A percentile compares a stretch with the other conserved stretches of the same genome.
phyloP scores from a whole-genome alignment of 1,140 invertebrate species.

The Caenorhabditis latens region DNA sequence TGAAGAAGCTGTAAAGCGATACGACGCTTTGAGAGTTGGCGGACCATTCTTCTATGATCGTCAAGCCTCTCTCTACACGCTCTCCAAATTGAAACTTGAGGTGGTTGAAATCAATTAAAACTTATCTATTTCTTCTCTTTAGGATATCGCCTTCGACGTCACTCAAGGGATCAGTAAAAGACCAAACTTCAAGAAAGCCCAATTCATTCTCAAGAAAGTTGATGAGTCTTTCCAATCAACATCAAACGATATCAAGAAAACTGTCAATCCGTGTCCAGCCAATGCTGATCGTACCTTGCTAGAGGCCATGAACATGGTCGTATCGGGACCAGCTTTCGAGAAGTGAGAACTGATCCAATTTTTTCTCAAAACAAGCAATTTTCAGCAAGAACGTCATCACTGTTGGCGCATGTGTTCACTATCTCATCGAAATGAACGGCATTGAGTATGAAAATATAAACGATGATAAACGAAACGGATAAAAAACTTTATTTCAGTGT shows the following conservation, averaged over 20 bases:
- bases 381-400: slow-evolving; percentile 47
- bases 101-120: background rate
- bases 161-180: background rate
- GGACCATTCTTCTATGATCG: slow-evolving; percentile 23
- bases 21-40: background rate
- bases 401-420: background rate
- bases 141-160: slow-evolving; percentile 18
- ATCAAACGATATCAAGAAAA: slow-evolving; percentile 25
- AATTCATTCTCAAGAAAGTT: slow-evolving; percentile 27
- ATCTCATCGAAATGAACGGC: background rate
- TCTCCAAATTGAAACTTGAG: background rate
- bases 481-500: background rate
- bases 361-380: background rate
- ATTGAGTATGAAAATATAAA: background rate
- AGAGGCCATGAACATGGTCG: slow-evolving; percentile 18
- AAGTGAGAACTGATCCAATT: background rate
- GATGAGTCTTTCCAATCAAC: slow-evolving; percentile 33
- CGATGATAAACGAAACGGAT: too few species aligned
- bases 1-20: background rate
- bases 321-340: slow-evolving; percentile 26
- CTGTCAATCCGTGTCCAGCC: background rate
- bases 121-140: background rate
- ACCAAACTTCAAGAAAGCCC: slow-evolving; percentile 30
- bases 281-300: slow-evolving; percentile 9
- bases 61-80: background rate